phyloP scores from a whole-genome alignment of 2,113 vertebrate species.

The Pelecanus crispus region DNA sequence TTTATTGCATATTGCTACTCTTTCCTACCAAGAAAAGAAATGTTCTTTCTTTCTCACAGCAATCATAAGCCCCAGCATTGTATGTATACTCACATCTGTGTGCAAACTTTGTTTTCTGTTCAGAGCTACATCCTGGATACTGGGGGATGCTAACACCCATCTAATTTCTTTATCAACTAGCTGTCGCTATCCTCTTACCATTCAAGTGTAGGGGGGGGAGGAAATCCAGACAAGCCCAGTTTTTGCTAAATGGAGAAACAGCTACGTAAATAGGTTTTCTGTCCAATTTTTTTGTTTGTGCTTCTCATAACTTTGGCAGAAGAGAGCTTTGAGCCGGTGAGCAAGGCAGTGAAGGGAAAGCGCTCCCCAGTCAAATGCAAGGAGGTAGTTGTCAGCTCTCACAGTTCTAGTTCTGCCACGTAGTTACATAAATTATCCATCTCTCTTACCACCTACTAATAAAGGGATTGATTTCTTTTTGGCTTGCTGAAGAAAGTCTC shows the following conservation, averaged over 20 bases:
- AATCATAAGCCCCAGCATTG: neutral
- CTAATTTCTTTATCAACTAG: neutral
- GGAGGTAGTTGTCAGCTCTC: neutral
- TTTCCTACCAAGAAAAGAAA: neutral
- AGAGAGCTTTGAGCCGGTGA: neutral
- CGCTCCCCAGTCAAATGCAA: neutral
- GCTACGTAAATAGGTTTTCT: neutral
- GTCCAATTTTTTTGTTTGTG: neutral
- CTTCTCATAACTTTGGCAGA: neutral
- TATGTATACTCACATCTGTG: neutral
- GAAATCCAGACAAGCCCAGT: neutral
- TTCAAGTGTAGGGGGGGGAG: neutral
- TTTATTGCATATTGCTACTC: neutral
- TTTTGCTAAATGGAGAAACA: neutral
- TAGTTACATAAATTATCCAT: neutral
- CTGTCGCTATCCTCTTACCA: neutral
- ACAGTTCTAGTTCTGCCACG: neutral
- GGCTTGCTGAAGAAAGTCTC: neutral
- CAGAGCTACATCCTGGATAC: neutral
- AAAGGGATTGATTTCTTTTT: neutral
- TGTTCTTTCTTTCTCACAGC: neutral
- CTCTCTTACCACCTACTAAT: neutral
- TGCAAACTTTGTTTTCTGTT: neutral
- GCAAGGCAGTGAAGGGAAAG: neutral
- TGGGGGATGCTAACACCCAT: neutral